Evolutionary conservation across 2,888 invertebrate species (phyloP), one percentile per base, ranked within the genome.

Genomic region (Hyppa rectilinea): DNA sequence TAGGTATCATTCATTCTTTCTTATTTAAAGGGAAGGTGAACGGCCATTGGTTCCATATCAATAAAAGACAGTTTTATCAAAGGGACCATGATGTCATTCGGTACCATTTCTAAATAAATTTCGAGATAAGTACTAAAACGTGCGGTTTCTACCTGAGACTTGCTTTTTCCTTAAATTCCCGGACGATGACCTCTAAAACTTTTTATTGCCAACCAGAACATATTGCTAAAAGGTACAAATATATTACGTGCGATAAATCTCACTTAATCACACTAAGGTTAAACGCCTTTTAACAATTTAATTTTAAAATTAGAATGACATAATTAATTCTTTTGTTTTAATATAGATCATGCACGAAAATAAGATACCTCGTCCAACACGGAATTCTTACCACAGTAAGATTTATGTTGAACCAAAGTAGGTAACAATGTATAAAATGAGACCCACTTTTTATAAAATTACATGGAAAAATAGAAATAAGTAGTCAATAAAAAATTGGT

Each of bases 131-230:
- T 23, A 49, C 64, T 65, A 68, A 78, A 63, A 68, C 38, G 29
- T 43, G 60, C 38, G 52, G 62, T 64, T 71, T 74, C 75, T 75
- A 82, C 66, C 73, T 73, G 80, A 71, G 82, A 58, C 29, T 64
- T 31, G 52, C 61, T 65, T 75, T 84, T 80, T 73, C 80, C 75
- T 80, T 65, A 80, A 78, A 62, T 73, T 83, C 83, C 65, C 78
- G 86, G 78, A 71, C 82, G 63, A 60, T 62, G 70, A 82, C 78
- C 83, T 71, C 71, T 73, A 80, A 83, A 83, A 81, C 63, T 53
- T 80, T 84, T 86, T 86, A 81, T 83, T 71, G 71, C 78, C 29
- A 14, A 59, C 60, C 68, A 75, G 53, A 75, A 82, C 71, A 75
- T 50, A 75, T 55, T 73, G 43, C 31, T 59, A 72, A 64, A 71